phyloP scores from a whole-genome alignment of 2,797 vertebrate genomes.

The Helarctos malayanus region DNA sequence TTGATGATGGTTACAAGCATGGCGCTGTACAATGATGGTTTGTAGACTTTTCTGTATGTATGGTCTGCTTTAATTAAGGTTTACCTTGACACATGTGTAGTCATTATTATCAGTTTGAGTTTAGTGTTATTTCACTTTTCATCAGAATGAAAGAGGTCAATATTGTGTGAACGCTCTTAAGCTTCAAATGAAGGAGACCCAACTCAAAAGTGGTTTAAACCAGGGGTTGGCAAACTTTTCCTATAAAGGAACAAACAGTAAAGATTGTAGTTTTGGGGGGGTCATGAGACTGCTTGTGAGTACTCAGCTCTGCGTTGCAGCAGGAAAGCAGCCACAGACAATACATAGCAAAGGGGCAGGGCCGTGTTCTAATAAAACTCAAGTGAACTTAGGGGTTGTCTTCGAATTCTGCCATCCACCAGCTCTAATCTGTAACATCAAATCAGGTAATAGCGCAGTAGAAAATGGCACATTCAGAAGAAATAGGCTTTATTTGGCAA shows the following conservation, averaged over 20 bases:
- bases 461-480: neutral
- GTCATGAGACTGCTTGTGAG: neutral
- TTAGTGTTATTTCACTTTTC: neutral
- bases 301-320: neutral
- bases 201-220: neutral
- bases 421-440: neutral
- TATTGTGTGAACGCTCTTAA: neutral
- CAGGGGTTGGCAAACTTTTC: neutral
- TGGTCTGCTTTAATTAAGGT: neutral
- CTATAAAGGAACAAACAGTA: neutral
- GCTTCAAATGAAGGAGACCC: neutral
- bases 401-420: neutral
- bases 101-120: neutral
- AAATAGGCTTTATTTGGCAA: neutral
- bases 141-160: neutral
- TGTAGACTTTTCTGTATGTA: neutral
- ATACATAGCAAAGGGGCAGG: neutral
- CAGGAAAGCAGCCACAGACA: neutral
- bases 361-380: neutral
- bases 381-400: neutral
- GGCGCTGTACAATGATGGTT: neutral
- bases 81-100: neutral
- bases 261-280: neutral
- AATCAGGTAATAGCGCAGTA: neutral
- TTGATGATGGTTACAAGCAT: neutral